Evolutionary conservation across 1,140 invertebrate species (phyloP), one percentile per base, ranked within the genome.

Genomic region (Drosophila oshimai): DNA sequence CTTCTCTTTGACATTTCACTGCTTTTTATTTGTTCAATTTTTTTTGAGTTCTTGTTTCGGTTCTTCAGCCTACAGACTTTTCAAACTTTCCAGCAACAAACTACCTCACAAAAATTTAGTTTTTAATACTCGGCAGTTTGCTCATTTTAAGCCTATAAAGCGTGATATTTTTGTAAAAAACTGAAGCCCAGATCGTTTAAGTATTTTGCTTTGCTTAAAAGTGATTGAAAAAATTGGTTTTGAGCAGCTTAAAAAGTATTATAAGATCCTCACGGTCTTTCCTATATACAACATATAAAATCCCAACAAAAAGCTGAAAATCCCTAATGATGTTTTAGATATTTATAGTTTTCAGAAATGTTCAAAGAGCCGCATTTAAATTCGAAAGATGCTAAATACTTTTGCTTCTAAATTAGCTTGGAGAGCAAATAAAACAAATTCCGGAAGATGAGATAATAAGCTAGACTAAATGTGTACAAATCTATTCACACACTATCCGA

Each of bases 391-490:
- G 20, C 20, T 24, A 12, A 12, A n/a, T 26, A 5, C 18, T 18
- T 18, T 46, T 46, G 15, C 12, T 46, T 54, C n/a, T n/a, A 26
- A 45, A 10, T 31, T 15, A 49, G 33, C 41, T 46, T 37, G 10
- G 15, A 47, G 41, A 45, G 31, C 55, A 65, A 31, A 18, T 10
- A 17, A 22, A 36, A 29, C 12, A 12, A 22, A 13, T 37, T 28
- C 18, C 31, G 31, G 22, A 36, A 36, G 37, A 22, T 46, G 13
- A 49, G 57, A 65, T 61, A 65, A 65, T 9, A 15, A 31, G 20
- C 17, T 4, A n/a, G 18, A 46, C 12, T 4, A 62, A 64, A 47
- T 37, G 58, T 65, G 58, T 64, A 65, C 58, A 65, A 47, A 64
- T 58, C 37, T 36, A 55, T 57, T 61, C 53, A 62, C 26, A 62